Evolutionary conservation across 2,888 invertebrate species (phyloP).

Genomic region (Oligia fasciuncula): DNA sequence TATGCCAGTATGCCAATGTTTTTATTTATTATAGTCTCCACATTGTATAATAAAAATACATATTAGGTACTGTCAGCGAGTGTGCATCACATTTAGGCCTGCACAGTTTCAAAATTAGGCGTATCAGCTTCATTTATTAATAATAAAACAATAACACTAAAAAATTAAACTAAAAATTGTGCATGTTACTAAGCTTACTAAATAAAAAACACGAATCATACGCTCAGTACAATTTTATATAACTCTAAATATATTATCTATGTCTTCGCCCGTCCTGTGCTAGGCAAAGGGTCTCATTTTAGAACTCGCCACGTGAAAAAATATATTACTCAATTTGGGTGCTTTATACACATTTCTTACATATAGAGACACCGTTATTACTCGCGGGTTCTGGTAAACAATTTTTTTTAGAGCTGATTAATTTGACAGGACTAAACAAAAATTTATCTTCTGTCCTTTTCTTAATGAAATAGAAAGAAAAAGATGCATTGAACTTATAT

Average conservation of each 20-base stretch:
- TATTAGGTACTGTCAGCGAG: conserved; percentile 29
- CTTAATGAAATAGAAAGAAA: too few species aligned
- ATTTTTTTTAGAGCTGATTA: not conserved
- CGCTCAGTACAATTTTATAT: conserved; percentile 57
- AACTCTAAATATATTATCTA: conserved; percentile 62
- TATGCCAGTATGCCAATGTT: not conserved
- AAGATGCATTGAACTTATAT: too few species aligned
- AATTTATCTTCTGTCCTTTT: too few species aligned
- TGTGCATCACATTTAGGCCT: conserved; percentile 20
- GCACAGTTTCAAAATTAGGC: conserved; percentile 26
- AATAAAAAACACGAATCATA: conserved; percentile 51
- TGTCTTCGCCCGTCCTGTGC: conserved; percentile 33
- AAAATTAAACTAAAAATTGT: conserved; percentile 57
- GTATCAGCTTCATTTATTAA: conserved; percentile 1
- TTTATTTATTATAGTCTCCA: not conserved
- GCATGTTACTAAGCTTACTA: conserved; percentile 60
- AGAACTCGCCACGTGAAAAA: conserved; percentile 81
- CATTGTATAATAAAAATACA: not conserved
- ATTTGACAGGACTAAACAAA: too few species aligned
- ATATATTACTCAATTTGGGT: conserved; percentile 75
- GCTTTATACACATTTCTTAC: conserved; percentile 71
- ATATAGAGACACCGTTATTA: conserved; percentile 67
- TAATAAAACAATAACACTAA: conserved; percentile 14
- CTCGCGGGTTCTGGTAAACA: not conserved
- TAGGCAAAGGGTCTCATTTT: conserved; percentile 34